These are phyloP conservation scores for Bubo blakistoni DNA, from an alignment of 2,113 vertebrate genomes.

Conservation along the genomic window DNA sequence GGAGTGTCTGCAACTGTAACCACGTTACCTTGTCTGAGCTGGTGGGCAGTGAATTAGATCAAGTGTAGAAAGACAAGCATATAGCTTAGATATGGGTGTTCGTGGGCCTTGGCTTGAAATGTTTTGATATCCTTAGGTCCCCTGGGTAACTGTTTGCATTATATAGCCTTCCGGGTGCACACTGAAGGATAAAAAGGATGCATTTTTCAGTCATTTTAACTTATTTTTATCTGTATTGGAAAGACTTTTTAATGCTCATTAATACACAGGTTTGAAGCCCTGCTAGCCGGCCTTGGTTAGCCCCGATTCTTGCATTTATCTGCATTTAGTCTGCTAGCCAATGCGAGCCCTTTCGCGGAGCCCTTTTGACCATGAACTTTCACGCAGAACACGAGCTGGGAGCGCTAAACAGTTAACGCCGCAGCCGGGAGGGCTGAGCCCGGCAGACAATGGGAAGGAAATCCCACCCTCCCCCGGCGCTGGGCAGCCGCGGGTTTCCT, in stretches of 20 bases:
- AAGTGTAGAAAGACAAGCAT: not conserved
- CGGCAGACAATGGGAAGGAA: slow-evolving; percentile 51
- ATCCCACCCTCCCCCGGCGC: slow-evolving; percentile 32
- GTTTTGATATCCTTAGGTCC: not conserved
- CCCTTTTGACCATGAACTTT: not conserved
- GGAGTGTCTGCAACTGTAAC: not conserved
- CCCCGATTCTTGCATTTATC: not conserved
- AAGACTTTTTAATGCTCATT: not conserved
- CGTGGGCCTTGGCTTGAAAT: not conserved
- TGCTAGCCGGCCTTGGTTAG: not conserved
- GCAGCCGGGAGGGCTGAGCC: not conserved
- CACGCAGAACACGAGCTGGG: not conserved
- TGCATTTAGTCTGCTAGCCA: rapidly evolving
- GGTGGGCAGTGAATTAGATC: not conserved
- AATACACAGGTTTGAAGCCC: not conserved
- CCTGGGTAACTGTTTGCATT: not conserved
- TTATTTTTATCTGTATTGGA: not conserved
- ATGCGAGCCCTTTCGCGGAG: not conserved
- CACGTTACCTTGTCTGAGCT: not conserved
- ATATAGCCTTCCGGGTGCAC: not conserved
- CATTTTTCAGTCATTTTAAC: not conserved
- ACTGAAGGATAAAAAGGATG: not conserved
- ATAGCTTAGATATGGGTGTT: not conserved
- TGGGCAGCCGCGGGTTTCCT: not conserved
- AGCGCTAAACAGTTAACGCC: not conserved